A percentile compares a stretch with the other conserved stretches of the same genome.
Conservation (phyloP, 2,888 invertebrate species). For the Notocelia uddmanniana region DNA sequence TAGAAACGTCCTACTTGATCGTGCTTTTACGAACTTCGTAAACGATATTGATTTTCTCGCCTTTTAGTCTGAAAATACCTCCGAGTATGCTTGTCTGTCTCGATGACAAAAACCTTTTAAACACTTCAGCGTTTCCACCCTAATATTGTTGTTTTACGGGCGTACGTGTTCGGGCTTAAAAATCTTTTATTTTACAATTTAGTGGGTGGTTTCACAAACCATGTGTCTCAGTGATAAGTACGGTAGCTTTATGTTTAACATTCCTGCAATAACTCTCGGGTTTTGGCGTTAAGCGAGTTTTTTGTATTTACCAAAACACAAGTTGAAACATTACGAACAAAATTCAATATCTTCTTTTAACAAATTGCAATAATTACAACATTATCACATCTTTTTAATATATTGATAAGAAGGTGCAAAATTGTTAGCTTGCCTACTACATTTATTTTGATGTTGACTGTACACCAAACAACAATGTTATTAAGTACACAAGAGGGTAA, state of each 20-base stretch:
- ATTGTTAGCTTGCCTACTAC: no score
- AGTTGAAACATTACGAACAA: background rate
- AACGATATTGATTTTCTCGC: constrained; percentile 64
- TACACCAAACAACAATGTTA: no score
- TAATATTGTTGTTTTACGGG: constrained; percentile 25
- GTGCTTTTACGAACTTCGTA: constrained; percentile 63
- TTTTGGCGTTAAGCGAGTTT: background rate
- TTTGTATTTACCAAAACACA: background rate
- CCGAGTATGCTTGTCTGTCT: constrained; percentile 43
- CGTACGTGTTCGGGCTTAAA: constrained; percentile 29
- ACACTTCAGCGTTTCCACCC: constrained; percentile 42
- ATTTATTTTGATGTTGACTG: no score
- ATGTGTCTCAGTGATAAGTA: background rate
- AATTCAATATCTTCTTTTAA: no score
- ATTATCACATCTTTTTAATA: no score
- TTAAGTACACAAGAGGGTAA: no score
- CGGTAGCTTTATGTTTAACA: background rate
- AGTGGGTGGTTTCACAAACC: constrained; percentile 2
- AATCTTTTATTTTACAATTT: constrained; percentile 47
- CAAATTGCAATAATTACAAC: no score
- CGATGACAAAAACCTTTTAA: constrained; percentile 47
- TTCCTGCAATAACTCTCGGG: background rate
- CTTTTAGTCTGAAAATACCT: constrained; percentile 40
- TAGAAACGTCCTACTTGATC: constrained; percentile 62
- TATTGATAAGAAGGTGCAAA: no score